Evolutionary conservation across 2,888 invertebrate species (phyloP), one percentile per base, ranked within the genome.

Genomic region (Drosophila prolongata): DNA sequence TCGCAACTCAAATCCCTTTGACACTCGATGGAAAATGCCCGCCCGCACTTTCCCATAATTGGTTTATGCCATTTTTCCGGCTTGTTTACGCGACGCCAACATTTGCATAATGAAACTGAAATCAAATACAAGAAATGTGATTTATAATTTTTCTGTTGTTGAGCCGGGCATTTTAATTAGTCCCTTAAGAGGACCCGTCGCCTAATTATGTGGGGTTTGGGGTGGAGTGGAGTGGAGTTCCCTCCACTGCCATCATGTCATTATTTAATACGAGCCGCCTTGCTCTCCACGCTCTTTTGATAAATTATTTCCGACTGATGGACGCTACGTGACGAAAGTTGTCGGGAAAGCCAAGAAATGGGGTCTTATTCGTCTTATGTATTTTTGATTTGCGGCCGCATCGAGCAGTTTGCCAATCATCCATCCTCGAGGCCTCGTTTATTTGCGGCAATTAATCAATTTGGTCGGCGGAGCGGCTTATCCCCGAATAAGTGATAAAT

Each of bases 371-470:
- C 35, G 34, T 50, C 37, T 40, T 54, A 42, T 56, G 57, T 53
- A 53, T 69, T 59, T 80, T 67, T 83, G 84, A 83, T 88, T 81
- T 81, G 87, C 78, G 84, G 78, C 70, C 77, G 77, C 75, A 53
- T 78, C 58, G 52, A 30, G 46, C 34, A 71, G 69, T 69, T 67
- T 67, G 47, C 49, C 69, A 67, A 57, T 69, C 70, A 56, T 69
- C 49, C 69, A 57, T 56, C 37, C 40, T 49, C 9, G 40, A 37
- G 37, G 49, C 57, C 72, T 64, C 77, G 84, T 79, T 88, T 87
- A 88, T 88, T 85, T 80, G 67, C 74, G 73, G 81, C 89, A 85
- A 85, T 89, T 89, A 85, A 85, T 85, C 89, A 85, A 89, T 80
- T 84, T 87, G 61, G 83, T 66, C 61, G 57, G 59, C 77, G 9